These are phyloP conservation scores for Malurus cyaneus DNA, from an alignment of 2,113 vertebrate species.

Conservation along the genomic window DNA sequence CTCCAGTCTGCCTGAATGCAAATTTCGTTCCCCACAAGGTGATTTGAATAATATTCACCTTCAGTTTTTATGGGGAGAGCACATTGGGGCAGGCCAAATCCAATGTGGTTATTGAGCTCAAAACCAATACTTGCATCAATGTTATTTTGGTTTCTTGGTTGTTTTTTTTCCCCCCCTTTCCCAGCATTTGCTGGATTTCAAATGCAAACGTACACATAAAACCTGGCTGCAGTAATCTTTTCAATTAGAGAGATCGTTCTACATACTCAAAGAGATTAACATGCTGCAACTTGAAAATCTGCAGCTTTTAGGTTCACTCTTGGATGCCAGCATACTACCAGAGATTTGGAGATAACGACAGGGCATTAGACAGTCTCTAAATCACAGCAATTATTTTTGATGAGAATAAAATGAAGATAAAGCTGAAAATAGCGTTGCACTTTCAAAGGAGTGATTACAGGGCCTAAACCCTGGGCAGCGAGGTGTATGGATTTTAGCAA, in stretches of 20 bases:
- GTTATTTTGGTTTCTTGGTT: background rate
- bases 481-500: background rate
- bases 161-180: background rate
- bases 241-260: background rate
- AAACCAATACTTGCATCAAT: background rate
- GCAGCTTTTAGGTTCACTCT: conserved; percentile 39
- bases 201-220: background rate
- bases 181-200: background rate
- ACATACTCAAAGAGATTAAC: conserved; percentile 2
- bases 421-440: conserved; percentile 37
- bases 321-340: conserved; percentile 12
- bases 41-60: background rate
- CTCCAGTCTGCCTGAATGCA: background rate
- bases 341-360: conserved; percentile 28
- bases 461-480: background rate
- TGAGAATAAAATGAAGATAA: conserved; percentile 58
- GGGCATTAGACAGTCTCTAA: conserved; percentile 39
- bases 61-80: background rate
- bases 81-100: background rate
- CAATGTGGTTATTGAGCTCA: background rate
- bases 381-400: conserved; percentile 48
- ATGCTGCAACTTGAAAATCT: conserved; percentile 40
- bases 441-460: conserved; percentile 10
- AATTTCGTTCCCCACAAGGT: background rate
- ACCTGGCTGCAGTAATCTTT: conserved; percentile 7